Base-by-base conservation (phyloP, 2,888 invertebrate genomes). In the Onchidella celtica region DNA sequence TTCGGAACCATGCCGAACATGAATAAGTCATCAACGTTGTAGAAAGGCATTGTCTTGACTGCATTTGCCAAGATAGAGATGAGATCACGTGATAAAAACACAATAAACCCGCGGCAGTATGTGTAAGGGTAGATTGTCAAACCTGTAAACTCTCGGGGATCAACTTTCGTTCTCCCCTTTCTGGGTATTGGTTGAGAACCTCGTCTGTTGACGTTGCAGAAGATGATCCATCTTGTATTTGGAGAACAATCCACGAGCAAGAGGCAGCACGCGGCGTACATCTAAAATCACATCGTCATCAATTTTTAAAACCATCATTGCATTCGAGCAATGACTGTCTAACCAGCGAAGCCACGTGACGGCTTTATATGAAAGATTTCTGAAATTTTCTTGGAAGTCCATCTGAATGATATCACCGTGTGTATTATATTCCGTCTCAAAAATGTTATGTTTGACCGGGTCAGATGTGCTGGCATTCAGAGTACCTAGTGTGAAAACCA, bases 1-100 rank as follows among this genome's bases (percentile, higher is more conserved):
- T 74, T 74, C 6, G 74, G 59, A 11, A 74, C 34, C 74, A 74
- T 61, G n/a, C 74, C 74, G 59, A 74, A 74, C 74, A 74, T 74
- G 24, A 74, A 74, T 17, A 74, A 4, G 59, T 74, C 74, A 24
- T 74, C 74, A 2, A 74, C 74, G 34, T 74, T 74, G 55, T 74
- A 74, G 29, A 74, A 59, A 27, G 74, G 74, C 24, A 32, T 59
- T 61, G 27, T 2, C n/a, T 57, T 40, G 6, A 34, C 61, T 21
- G 74, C 55, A 17, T 57, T 11, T 36, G 17, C 32, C 32, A 74
- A 11, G 21, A 29, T 21, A 29, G 74, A 14, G 27, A 74, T 59
- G n/a, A 74, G 14, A 36, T 74, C 74, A 34, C 34, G 74, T 27
- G 34, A 29, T 11, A 74, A 29, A 59, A 74, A 74, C 6, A 74